Evolutionary conservation across 1,140 invertebrate species (phyloP), one percentile per base, ranked within the genome.

Genomic region (Steinernema feltiae): DNA sequence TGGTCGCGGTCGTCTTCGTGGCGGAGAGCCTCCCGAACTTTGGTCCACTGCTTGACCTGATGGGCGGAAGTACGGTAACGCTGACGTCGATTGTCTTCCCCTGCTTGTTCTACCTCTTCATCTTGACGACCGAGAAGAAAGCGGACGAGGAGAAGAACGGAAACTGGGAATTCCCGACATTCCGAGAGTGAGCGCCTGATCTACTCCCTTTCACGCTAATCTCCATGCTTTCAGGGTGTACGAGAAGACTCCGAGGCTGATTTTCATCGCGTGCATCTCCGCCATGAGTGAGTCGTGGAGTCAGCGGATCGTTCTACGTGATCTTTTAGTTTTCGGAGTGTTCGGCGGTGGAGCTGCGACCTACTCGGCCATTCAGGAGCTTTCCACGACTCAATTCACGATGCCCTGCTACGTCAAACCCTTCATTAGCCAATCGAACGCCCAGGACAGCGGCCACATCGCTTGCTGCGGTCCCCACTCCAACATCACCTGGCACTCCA

Each of bases 21-120:
- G 93, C 91, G 0, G 92, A 94, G 88, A 90, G 91, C 2, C 90
- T 96, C 0, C 93, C 94, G 0, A 89, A 91, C 78, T 95, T 96
- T 84, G 93, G 94, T 78, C 88, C 93, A n/a, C 91, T 96, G 0
- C 92, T 96, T 90, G 90, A 93, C 30, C 87, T 96, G 0, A 91
- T 63, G 2, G 93, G 93, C 18, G 92, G 92, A 0, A 90, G 94
- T 0, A 94, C 92, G 0, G 92, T 92, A 0, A 93, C 93, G 0
- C 73, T 87, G 27, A 81, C 87, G 24, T 86, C 85, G 1, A 84
- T 87, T 41, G 79, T 88, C 30, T 83, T 87, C 32, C 88, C 88
- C 18, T 78, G 79, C 46, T 32, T 86, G 1, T 86, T 85, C 74
- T 86, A 83, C 72, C 30, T 81, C 24, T 86, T 69, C 74, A 70